Conservation (phyloP, 2,113 vertebrate genomes). For the Myrmecobius fasciatus region DNA sequence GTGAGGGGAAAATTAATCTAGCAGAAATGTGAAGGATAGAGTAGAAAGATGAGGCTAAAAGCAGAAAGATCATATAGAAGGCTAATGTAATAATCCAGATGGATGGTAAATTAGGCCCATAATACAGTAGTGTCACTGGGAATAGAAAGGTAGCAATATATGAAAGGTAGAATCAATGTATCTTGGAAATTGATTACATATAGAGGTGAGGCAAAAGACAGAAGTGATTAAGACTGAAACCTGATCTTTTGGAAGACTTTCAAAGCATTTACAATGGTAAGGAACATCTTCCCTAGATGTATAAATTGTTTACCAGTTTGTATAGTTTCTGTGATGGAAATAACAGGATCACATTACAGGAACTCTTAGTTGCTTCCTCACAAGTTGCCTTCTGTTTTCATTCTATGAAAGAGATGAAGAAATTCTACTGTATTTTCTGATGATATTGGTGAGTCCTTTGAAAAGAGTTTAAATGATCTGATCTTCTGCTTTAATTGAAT, state of each 20-base stretch:
- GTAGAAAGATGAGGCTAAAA: background rate
- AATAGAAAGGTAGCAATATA: background rate
- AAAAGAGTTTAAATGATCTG: background rate
- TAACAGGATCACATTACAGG: conserved; percentile 20
- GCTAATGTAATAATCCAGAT: background rate
- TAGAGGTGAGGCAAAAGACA: background rate
- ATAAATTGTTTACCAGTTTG: conserved; percentile 18
- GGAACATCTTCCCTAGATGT: background rate
- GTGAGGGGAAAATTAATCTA: background rate
- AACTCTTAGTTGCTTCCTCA: background rate
- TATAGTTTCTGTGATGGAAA: background rate
- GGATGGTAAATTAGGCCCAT: background rate
- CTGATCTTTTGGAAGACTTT: background rate
- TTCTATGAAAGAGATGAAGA: background rate
- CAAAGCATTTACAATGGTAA: conserved; percentile 3
- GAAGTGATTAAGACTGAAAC: background rate
- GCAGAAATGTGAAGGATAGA: background rate
- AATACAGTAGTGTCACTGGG: background rate
- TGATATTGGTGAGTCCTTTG: background rate
- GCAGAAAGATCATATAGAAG: background rate
- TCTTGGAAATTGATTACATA: background rate
- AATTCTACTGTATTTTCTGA: conserved; percentile 31
- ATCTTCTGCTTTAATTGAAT: conserved; percentile 24
- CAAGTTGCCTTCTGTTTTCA: background rate
- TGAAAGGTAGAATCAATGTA: background rate